These are phyloP conservation scores for Catocala fraxini DNA, from an alignment of 2,888 invertebrate genomes.

Conservation along the genomic window DNA sequence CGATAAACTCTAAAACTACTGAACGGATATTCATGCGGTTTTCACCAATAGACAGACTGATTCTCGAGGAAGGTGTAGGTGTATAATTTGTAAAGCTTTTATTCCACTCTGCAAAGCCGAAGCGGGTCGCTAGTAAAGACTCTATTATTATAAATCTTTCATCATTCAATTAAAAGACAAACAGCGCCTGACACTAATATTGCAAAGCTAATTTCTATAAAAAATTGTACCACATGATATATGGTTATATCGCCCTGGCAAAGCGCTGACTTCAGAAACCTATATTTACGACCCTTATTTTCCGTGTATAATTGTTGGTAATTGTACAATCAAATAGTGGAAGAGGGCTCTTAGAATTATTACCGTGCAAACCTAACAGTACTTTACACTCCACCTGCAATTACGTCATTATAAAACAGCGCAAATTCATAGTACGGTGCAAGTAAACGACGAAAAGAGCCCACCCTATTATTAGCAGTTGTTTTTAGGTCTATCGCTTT, in stretches of 20 bases:
- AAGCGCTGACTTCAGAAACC: constrained; percentile 8
- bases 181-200: not conserved
- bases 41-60: no score
- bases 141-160: no score
- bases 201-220: not conserved
- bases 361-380: constrained; percentile 42
- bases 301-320: constrained; percentile 42
- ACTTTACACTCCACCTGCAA: constrained; percentile 50
- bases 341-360: constrained; percentile 33
- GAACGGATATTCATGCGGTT: no score
- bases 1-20: no score
- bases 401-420: constrained; percentile 60
- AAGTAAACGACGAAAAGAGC: constrained; percentile 43
- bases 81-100: no score
- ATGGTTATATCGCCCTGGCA: not conserved
- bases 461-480: constrained; percentile 59
- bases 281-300: constrained; percentile 46
- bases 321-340: constrained; percentile 47
- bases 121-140: no score
- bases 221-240: not conserved
- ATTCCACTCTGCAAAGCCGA: no score
- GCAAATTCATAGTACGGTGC: constrained; percentile 51
- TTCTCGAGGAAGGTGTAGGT: no score
- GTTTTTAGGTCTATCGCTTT: constrained; percentile 47
- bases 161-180: not conserved